Percentiles rank a stretch among this genome's conserved stretches.
phyloP scores from a whole-genome alignment of 2,888 invertebrate species.

The Gerosis bhagava region DNA sequence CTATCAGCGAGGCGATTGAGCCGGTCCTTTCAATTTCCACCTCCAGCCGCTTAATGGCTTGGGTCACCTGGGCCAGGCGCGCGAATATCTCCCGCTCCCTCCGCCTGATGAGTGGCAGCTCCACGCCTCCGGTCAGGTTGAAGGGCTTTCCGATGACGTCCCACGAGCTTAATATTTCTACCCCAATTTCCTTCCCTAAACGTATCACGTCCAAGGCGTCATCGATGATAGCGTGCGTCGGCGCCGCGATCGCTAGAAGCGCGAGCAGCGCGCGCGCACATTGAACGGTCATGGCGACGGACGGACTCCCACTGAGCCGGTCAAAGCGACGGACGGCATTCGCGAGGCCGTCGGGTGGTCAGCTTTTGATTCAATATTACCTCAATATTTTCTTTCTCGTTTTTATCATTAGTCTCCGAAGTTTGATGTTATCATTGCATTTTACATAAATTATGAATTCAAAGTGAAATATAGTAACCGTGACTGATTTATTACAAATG shows the following conservation, averaged over 20 bases:
- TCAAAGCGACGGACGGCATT: slow-evolving; percentile 35
- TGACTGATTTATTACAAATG: too few species aligned
- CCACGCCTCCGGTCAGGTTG: slow-evolving; percentile 75
- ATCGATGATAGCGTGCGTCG: slow-evolving; percentile 71
- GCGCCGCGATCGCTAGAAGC: slow-evolving; percentile 49
- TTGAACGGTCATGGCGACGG: slow-evolving; percentile 60
- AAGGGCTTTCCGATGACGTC: slow-evolving; percentile 83
- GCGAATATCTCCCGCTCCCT: slow-evolving; percentile 84
- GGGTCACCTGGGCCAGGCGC: slow-evolving; percentile 57
- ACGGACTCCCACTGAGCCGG: slow-evolving; percentile 63
- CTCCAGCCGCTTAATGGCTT: slow-evolving; percentile 58
- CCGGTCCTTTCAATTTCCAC: slow-evolving; percentile 52
- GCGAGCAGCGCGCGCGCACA: slow-evolving; percentile 53
- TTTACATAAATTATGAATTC: too few species aligned
- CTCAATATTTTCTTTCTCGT: neutral
- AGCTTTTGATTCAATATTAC: slow-evolving; percentile 30
- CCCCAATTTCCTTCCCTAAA: slow-evolving; percentile 82
- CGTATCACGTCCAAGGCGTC: slow-evolving; percentile 84
- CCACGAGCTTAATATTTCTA: slow-evolving; percentile 84
- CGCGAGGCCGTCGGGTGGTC: slow-evolving; percentile 58
- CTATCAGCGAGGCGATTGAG: slow-evolving; percentile 54
- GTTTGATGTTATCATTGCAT: too few species aligned
- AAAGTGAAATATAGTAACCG: too few species aligned
- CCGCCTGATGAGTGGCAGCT: slow-evolving; percentile 82
- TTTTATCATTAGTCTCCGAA: neutral